Conservation (phyloP, 1,140 invertebrate genomes). For the Paraescarpia echinospica region DNA sequence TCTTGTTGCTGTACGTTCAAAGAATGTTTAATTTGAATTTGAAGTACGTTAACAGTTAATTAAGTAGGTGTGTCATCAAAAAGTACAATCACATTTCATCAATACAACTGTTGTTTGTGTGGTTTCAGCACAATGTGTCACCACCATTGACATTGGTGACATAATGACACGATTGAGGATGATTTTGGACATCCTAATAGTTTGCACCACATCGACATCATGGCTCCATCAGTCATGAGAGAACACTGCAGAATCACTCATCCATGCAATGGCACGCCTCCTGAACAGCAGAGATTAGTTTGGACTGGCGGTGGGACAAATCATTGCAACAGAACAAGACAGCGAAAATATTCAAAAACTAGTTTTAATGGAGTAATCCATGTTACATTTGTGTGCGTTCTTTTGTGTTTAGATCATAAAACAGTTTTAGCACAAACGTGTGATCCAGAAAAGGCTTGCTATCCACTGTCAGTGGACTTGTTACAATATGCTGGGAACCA, state of each 20-base stretch:
- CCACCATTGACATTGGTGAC: not conserved
- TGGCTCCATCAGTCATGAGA: not conserved
- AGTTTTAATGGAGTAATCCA: not conserved
- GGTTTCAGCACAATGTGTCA: not conserved
- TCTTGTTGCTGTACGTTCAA: too few relatives aligned
- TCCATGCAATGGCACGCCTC: not conserved
- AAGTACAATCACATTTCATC: too few relatives aligned
- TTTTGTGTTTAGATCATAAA: not conserved
- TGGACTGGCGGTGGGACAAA: not conserved
- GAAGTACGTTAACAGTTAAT: too few relatives aligned
- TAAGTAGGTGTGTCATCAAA: too few relatives aligned
- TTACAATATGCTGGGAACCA: not conserved
- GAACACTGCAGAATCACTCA: not conserved
- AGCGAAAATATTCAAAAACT: not conserved
- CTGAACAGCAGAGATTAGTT: not conserved
- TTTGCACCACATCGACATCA: not conserved
- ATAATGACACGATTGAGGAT: not conserved
- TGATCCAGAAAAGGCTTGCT: conserved; percentile 3
- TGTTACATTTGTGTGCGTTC: not conserved
- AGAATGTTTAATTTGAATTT: too few relatives aligned
- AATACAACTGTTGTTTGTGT: not conserved
- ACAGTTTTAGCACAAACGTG: not conserved
- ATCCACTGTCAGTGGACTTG: conserved; percentile 8
- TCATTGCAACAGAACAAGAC: not conserved
- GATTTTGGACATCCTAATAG: not conserved